Base-by-base conservation (phyloP, 2,113 vertebrate species). In the Hippocampus mohnikei region DNA sequence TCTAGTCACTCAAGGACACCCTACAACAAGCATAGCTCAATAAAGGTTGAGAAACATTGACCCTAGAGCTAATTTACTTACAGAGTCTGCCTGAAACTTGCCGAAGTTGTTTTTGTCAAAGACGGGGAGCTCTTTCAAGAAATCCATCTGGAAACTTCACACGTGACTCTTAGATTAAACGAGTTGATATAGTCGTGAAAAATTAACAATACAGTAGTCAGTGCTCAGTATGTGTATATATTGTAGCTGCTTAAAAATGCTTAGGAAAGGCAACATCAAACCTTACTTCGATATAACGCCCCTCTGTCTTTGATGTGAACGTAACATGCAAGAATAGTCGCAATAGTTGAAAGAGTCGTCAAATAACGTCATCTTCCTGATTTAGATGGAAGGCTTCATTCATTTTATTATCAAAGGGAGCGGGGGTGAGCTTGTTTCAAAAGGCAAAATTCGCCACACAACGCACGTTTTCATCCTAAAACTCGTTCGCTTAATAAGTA, bases 21-120 rank as follows among this genome's bases (percentile, higher is more conserved):
- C n/a, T n/a, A n/a, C n/a, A n/a, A n/a, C n/a, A n/a, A n/a, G n/a
- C n/a, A n/a, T 6, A 37, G 33, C 33, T 37, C 33, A 37, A 37
- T 37, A 37, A 37, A 37, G 33, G 33, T 37, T 37, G 33, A 5
- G 20, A 52, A 52, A 21, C 50, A 8, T 20, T 52, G 16, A 52
- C 18, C 50, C 20, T 8, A 5, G 6, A 52, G 50, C 50, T 52
- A 21, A 52, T 93, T 96, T 98, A 85, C 95, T 97, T 25, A 96
- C 94, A 0, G 96, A 97, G 83, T 97, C 95, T 0, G 96, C 93
- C 12, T 97, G 95, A 85, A 97, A 98, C n/a, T 94, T 91, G 89
- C 95, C 97, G 90, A 98, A 97, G 85, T 96, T 98, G 81, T 89
- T 97, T 81, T 96, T 95, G 92, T 98, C 96, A 92, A 97, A 98